Percentiles rank a stretch among this genome's conserved stretches.
Evolutionary conservation across 1,140 invertebrate species (phyloP).

Genomic region (Luehdorfia chinensis): DNA sequence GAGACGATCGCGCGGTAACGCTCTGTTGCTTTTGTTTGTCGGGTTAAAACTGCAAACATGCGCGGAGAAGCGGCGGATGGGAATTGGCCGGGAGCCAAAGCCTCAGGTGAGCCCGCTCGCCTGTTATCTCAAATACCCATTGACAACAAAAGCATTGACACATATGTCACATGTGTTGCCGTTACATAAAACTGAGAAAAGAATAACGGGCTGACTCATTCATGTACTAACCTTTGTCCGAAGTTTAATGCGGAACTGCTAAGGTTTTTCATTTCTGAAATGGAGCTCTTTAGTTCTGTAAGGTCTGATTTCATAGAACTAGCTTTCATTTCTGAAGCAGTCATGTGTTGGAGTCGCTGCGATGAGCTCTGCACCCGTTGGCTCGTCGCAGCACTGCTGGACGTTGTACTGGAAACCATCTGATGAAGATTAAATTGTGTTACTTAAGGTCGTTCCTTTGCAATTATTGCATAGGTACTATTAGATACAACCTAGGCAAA

Average conservation of each 20-base stretch:
- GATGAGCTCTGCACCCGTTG: constrained; percentile 76
- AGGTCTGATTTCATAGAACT: constrained; percentile 86
- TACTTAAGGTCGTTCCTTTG: constrained; percentile 2
- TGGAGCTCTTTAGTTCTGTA: constrained; percentile 85
- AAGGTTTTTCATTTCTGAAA: constrained; percentile 85
- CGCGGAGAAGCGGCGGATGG: constrained; percentile 53
- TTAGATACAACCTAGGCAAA: background rate
- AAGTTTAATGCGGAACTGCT: constrained; percentile 76
- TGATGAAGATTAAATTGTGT: constrained; percentile 32
- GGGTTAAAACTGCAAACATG: constrained; percentile 65
- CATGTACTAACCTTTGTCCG: constrained; percentile 67
- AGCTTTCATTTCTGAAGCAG: constrained; percentile 81
- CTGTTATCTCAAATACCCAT: constrained; percentile 53
- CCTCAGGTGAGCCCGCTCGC: constrained; percentile 65
- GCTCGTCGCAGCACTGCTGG: constrained; percentile 78
- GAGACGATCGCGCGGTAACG: constrained; percentile 26
- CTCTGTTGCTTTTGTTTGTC: constrained; percentile 69
- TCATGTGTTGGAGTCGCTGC: constrained; percentile 61
- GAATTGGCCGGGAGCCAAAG: constrained; percentile 68
- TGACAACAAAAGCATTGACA: constrained; percentile 38
- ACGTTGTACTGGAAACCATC: constrained; percentile 77
- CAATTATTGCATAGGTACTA: constrained; percentile 6
- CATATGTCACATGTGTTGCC: constrained; percentile 29
- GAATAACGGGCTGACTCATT: constrained; percentile 21
- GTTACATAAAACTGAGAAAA: constrained; percentile 38